phyloP scores from a whole-genome alignment of 2,797 vertebrate genomes.

The Menidia menidia region DNA sequence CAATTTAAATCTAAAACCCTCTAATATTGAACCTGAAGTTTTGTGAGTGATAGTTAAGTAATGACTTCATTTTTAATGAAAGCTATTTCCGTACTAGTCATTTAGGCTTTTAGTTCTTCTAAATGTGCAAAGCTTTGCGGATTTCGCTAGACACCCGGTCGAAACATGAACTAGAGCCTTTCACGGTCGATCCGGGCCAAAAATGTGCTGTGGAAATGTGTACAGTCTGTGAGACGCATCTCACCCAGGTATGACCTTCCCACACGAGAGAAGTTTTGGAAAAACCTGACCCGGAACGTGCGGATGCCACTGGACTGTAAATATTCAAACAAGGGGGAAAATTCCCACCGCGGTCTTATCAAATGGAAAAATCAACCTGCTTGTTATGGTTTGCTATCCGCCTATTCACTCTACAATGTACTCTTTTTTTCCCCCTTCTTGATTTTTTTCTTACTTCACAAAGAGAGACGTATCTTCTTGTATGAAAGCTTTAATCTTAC shows the following conservation, averaged over 20 bases:
- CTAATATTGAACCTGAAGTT: too few relatives aligned
- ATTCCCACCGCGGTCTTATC: conserved; percentile 70
- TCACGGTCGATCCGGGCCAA: neutral
- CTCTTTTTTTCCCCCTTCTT: neutral
- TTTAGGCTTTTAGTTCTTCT: neutral
- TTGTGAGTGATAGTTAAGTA: too few relatives aligned
- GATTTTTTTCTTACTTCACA: conserved; percentile 21
- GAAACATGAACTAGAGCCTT: neutral
- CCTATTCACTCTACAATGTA: conserved; percentile 22
- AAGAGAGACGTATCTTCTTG: conserved; percentile 14
- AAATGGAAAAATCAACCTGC: conserved; percentile 78
- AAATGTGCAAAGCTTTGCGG: neutral
- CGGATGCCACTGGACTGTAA: conserved; percentile 70
- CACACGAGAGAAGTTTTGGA: conserved; percentile 55
- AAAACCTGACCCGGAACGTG: conserved; percentile 65
- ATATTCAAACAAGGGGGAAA: conserved; percentile 74
- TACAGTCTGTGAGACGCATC: conserved; percentile 33
- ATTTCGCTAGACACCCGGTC: neutral
- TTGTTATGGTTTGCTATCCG: conserved; percentile 72
- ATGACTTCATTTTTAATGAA: too few relatives aligned
- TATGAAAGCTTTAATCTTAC: conserved; percentile 35
- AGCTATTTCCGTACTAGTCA: too few relatives aligned
- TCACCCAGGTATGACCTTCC: conserved; percentile 69
- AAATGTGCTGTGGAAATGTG: conserved; percentile 20
- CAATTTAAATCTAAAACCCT: too few relatives aligned